Percentiles rank a stretch among this genome's conserved stretches.
Conservation (phyloP, 2,888 invertebrate species). For the Smittia aterrima region DNA sequence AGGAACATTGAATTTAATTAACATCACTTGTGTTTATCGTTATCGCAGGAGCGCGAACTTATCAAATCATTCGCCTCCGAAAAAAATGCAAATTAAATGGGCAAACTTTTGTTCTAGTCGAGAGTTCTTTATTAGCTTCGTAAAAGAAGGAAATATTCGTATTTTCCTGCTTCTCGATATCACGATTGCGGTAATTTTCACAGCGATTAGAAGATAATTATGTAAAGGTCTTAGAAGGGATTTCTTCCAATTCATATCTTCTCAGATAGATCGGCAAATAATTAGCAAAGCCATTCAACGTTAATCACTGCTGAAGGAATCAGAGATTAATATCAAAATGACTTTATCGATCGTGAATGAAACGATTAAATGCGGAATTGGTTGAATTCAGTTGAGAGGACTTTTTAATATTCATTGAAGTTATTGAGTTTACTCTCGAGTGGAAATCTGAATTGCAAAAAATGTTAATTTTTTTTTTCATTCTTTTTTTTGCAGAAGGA, state of each 20-base stretch:
- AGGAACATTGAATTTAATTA: constrained; percentile 5
- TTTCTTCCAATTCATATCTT: too few relatives aligned
- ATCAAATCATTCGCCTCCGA: background rate
- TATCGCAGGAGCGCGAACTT: background rate
- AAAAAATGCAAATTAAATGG: constrained; percentile 13
- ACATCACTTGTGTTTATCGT: background rate
- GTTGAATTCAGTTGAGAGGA: too few relatives aligned
- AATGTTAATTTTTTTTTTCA: background rate
- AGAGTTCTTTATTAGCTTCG: background rate
- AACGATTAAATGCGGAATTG: too few relatives aligned
- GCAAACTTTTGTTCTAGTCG: background rate
- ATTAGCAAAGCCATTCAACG: too few relatives aligned
- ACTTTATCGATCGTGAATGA: too few relatives aligned
- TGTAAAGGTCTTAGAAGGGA: background rate
- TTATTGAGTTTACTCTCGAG: too few relatives aligned
- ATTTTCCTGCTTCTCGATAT: too few relatives aligned
- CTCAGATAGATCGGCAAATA: background rate
- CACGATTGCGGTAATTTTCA: background rate
- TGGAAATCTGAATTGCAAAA: too few relatives aligned
- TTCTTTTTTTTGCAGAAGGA: constrained; percentile 72
- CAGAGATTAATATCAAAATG: too few relatives aligned
- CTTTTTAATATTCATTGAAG: too few relatives aligned
- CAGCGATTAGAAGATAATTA: constrained; percentile 17
- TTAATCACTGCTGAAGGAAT: too few relatives aligned
- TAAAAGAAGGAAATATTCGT: background rate